Base-by-base conservation (phyloP, 1,140 invertebrate species). In the Drosophila persimilis region DNA sequence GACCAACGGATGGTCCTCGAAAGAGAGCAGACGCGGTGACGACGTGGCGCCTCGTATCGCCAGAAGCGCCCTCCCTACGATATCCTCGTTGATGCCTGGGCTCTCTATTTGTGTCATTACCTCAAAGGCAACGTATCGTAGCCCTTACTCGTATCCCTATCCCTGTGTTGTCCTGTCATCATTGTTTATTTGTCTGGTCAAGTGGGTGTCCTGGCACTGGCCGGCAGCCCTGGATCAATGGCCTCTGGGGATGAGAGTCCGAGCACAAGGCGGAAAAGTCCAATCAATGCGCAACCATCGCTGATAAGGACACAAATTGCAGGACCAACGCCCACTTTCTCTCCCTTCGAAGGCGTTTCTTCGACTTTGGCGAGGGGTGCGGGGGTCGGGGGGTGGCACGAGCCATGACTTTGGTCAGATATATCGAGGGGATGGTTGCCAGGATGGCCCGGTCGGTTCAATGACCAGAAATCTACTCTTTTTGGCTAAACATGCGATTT, bases 401-500 rank as follows among this genome's bases (percentile, higher is more conserved):
- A 26, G 47, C 64, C 56, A 58, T 55, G 74, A 58, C 64, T 79
- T 48, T 66, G 71, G 51, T 43, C 61, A 52, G 39, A 35, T 51
- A 9, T 52, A 15, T 7, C 11, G 41, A 55, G 48, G 57, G 43
- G 57, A 26, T 26, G 64, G 69, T 59, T 57, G 66, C 58, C 65
- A 63, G 56, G 35, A 39, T 39, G 9, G 9, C 35, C 11, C 35
- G 22, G 47, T 43, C 24, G 64, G 80, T 84, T 84, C 80, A 86
- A 77, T 86, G 80, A 86, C 81, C 80, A 73, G 62, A 71, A 69
- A 83, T 81, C 70, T 55, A 77, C 59, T 55, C 55, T 72, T 62
- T 62, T 79, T 81, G 79, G 79, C 76, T 66, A 79, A 79, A 86
- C 81, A 86, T 84, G 80, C 77, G 81, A 86, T 84, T 86, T 84